Base-by-base conservation (phyloP, 2,113 vertebrate genomes). In the Vulpes ferrilata region DNA sequence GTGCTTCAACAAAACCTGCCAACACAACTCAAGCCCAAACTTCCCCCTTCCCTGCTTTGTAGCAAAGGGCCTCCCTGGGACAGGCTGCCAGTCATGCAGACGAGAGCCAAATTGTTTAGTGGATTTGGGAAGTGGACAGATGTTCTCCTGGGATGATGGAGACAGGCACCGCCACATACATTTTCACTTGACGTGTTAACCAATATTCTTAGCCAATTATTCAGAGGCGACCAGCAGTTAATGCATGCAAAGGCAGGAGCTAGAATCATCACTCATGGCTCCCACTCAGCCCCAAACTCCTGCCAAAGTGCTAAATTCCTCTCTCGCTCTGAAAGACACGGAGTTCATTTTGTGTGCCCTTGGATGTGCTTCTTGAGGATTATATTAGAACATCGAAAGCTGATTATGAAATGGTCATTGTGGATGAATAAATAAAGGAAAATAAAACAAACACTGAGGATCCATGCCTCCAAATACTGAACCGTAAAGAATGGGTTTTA, bases 101-200 rank as follows among this genome's bases (percentile, higher is more conserved):
- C 3, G 71, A 89, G 88, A 97, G 85, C 73, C 97, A 98, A 96
- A 97, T 93, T 96, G 88, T 97, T 97, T 65, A 76, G 92, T 97
- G 94, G 55, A 90, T 97, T 85, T 98, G 38, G 85, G 87, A 89
- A 55, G 51, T 12, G 10, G 89, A 88, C 97, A 97, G 98, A 80
- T 79, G 53, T 97, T 96, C 96, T 91, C 93, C 95, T 94, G 97
- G 97, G 98, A 95, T 30, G 27, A 90, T 96, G 88, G 97, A 91
- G 97, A 94, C 96, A 97, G 96, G 92, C 92, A 85, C 80, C 10
- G 8, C 92, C 96, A 98, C 97, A 96, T 96, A 98, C 90, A 97
- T 97, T 97, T 96, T 96, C 96, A 97, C 96, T 97, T 98, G 97
- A 97, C 76, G 81, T 98, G 97, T 97, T 97, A 97, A 98, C 97